phyloP scores from a whole-genome alignment of 1,140 invertebrate genomes.

The Cephus cinctus region DNA sequence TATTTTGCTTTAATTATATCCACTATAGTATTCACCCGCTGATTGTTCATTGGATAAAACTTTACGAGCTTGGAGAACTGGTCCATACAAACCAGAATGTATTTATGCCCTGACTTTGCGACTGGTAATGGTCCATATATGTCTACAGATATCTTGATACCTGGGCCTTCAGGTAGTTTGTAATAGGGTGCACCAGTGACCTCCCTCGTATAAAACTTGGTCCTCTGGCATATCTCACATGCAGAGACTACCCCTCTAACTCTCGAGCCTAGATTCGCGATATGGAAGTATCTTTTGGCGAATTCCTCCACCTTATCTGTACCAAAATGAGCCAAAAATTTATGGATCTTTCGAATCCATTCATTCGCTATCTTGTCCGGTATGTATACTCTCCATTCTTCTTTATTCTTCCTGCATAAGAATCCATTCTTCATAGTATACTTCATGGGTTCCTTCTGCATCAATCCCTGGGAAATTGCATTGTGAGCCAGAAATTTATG shows the following conservation, averaged over 20 bases:
- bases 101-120: slow-evolving; percentile 4
- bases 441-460: no score
- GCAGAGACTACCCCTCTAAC: background rate
- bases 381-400: no score
- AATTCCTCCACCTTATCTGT: slow-evolving; percentile 4
- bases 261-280: slow-evolving; percentile 1
- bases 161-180: slow-evolving; percentile 3
- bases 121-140: slow-evolving; percentile 6
- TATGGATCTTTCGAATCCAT: no score
- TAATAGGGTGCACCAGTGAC: slow-evolving; percentile 3
- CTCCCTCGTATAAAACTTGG: background rate
- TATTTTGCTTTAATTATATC: background rate
- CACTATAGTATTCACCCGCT: background rate
- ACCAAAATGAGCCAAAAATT: slow-evolving; percentile 11
- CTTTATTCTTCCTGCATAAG: no score
- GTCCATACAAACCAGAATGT: slow-evolving; percentile 11
- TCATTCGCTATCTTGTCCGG: no score
- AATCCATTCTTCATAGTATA: no score
- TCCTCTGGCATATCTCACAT: slow-evolving; percentile 10
- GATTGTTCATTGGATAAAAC: slow-evolving; percentile 2
- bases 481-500: slow-evolving; percentile 9
- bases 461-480: no score
- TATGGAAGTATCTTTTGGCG: background rate
- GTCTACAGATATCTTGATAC: slow-evolving; percentile 1
- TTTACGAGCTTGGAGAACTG: slow-evolving; percentile 9